Percentiles rank a stretch among this genome's conserved stretches.
These are phyloP conservation scores for Silurus asotus DNA, from an alignment of 2,113 vertebrate species.

Conservation along the genomic window DNA sequence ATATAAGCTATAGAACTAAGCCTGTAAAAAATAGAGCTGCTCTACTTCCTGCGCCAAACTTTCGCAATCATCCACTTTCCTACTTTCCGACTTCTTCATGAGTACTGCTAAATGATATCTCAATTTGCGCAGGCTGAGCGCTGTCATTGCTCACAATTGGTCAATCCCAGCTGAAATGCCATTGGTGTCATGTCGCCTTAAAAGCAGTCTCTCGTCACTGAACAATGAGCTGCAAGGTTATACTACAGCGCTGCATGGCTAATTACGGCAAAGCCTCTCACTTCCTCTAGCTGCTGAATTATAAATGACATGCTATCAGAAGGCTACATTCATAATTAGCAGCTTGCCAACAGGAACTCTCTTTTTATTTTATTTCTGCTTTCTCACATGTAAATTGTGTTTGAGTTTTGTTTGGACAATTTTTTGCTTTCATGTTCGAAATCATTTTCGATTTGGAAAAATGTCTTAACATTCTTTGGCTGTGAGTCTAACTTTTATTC, in stretches of 20 bases:
- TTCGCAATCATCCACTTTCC: conserved; percentile 7
- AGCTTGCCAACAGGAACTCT: conserved; percentile 61
- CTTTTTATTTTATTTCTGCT: conserved; percentile 42
- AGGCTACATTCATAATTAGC: conserved; percentile 65
- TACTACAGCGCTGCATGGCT: conserved; percentile 55
- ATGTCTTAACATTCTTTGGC: conserved; percentile 6
- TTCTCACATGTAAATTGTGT: conserved; percentile 48
- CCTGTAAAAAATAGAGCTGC: neutral
- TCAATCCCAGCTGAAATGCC: conserved; percentile 54
- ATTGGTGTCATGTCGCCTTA: conserved; percentile 54
- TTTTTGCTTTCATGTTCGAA: conserved; percentile 6
- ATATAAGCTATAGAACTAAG: neutral
- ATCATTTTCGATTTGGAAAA: neutral
- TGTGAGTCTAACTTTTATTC: neutral
- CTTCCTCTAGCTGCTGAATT: conserved; percentile 68
- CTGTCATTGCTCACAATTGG: conserved; percentile 50
- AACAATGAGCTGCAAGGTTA: conserved; percentile 59
- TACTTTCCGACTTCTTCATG: conserved; percentile 39
- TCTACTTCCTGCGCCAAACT: neutral
- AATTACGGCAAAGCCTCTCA: conserved; percentile 69
- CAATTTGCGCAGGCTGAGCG: conserved; percentile 40
- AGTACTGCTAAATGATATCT: conserved; percentile 50
- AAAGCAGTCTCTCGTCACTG: conserved; percentile 51
- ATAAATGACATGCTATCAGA: conserved; percentile 72
- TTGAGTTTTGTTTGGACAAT: conserved; percentile 41